phyloP scores from a whole-genome alignment of 2,797 vertebrate species.

The Alcedo atthis region DNA sequence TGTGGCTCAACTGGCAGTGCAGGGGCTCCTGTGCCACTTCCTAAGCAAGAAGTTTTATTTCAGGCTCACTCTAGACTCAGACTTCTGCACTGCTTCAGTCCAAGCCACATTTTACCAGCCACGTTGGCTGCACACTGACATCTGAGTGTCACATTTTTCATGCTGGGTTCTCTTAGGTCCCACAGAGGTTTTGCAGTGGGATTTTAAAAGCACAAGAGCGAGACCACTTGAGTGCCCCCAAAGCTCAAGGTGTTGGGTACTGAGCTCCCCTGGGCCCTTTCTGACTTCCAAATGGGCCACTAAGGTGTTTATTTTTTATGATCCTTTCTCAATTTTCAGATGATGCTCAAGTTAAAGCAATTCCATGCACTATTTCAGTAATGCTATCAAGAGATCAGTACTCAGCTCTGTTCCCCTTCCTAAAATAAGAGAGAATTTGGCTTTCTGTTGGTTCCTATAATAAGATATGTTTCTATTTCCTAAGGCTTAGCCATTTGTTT shows the following conservation, averaged over 20 bases:
- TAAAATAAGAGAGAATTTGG: not conserved
- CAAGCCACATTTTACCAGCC: not conserved
- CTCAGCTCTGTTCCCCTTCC: not conserved
- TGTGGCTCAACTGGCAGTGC: not conserved
- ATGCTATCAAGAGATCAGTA: not conserved
- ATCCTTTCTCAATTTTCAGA: not conserved
- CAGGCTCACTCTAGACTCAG: not conserved
- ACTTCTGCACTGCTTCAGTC: not conserved
- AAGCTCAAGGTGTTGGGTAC: not conserved
- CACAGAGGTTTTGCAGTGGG: not conserved
- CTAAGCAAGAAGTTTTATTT: not conserved
- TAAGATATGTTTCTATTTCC: not conserved
- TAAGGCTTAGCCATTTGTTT: not conserved
- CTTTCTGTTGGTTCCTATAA: not conserved
- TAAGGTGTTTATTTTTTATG: not conserved
- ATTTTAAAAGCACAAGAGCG: not conserved
- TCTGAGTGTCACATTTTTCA: not conserved
- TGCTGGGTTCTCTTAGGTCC: not conserved
- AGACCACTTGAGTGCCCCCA: not conserved
- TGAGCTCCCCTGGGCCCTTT: not conserved
- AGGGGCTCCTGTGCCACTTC: not conserved
- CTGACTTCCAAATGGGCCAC: not conserved
- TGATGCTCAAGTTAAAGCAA: not conserved
- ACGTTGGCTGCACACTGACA: not conserved
- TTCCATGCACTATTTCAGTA: not conserved